These are phyloP conservation scores for Augochlorella aurata DNA, from an alignment of 2,888 invertebrate species.

Conservation along the genomic window DNA sequence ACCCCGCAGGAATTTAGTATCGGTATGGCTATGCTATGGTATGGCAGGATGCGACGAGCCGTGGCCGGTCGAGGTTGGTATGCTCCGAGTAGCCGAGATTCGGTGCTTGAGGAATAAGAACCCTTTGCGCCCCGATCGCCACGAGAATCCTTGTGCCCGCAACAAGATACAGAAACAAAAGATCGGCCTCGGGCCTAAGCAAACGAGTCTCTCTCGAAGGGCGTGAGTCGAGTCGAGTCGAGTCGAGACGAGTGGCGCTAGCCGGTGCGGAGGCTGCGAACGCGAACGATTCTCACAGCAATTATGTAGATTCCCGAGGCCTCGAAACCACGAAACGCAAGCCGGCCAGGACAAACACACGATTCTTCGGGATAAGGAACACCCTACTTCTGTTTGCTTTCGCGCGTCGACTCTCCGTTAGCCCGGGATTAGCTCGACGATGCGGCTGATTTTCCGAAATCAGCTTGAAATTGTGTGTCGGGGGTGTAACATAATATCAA, in stretches of 20 bases:
- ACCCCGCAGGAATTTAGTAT: too few relatives aligned
- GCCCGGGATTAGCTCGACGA: constrained; percentile 50
- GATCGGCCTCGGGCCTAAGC: constrained; percentile 62
- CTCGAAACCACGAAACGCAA: constrained; percentile 52
- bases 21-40: too few relatives aligned
- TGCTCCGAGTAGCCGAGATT: constrained; percentile 39
- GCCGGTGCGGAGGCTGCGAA: constrained; percentile 51
- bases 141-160: constrained; percentile 39
- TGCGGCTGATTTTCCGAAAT: constrained; percentile 24
- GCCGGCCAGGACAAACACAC: constrained; percentile 56
- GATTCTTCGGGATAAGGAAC: constrained; percentile 47
- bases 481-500: neutral
- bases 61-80: neutral
- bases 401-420: constrained; percentile 10
- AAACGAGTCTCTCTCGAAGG: constrained; percentile 62
- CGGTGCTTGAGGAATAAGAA: constrained; percentile 24
- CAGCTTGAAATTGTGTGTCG: neutral
- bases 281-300: constrained; percentile 68
- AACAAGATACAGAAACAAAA: constrained; percentile 71
- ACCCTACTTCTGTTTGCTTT: constrained; percentile 49
- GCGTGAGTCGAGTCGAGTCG: constrained; percentile 33
- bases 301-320: constrained; percentile 68
- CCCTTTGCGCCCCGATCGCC: constrained; percentile 18
- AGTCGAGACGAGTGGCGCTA: constrained; percentile 61
- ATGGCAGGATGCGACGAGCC: too few relatives aligned